Percentiles rank a stretch among this genome's conserved stretches.
These are phyloP conservation scores for Saccopteryx bilineata DNA, from an alignment of 2,113 vertebrate genomes.

Conservation along the genomic window DNA sequence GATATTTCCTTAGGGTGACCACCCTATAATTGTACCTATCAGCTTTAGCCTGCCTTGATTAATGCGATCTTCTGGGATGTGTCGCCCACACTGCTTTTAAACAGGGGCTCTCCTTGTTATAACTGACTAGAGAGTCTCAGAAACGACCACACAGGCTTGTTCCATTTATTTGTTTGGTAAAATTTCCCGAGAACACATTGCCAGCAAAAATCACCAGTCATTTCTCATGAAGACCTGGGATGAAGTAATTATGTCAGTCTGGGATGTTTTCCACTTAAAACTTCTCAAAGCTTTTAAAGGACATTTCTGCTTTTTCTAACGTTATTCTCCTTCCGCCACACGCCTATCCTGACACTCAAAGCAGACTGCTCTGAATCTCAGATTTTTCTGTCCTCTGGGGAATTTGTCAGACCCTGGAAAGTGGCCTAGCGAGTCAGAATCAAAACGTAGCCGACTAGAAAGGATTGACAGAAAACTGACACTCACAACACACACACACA, in stretches of 20 bases:
- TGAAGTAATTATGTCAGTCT: background rate
- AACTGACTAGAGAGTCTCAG: conserved; percentile 59
- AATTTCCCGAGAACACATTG: conserved; percentile 40
- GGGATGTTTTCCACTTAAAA: background rate
- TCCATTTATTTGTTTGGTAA: conserved; percentile 23
- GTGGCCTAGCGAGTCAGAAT: background rate
- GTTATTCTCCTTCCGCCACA: background rate
- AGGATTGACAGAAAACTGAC: background rate
- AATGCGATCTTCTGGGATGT: conserved; percentile 75
- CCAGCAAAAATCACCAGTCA: background rate
- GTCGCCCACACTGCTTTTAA: conserved; percentile 73
- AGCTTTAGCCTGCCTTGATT: conserved; percentile 74
- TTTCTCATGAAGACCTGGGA: background rate
- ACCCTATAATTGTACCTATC: conserved; percentile 79
- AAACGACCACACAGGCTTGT: background rate
- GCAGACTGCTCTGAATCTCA: background rate
- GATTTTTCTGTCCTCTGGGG: background rate
- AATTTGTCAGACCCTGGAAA: background rate
- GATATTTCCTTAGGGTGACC: conserved; percentile 77
- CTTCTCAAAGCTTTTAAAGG: background rate
- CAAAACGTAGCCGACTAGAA: background rate
- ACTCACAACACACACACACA: background rate
- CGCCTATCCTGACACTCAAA: background rate
- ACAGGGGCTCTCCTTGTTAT: conserved; percentile 54
- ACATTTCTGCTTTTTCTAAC: background rate